Evolutionary conservation across 2,113 vertebrate genomes (phyloP), one percentile per base, ranked within the genome.

Genomic region (Hippoglossus stenolepis): DNA sequence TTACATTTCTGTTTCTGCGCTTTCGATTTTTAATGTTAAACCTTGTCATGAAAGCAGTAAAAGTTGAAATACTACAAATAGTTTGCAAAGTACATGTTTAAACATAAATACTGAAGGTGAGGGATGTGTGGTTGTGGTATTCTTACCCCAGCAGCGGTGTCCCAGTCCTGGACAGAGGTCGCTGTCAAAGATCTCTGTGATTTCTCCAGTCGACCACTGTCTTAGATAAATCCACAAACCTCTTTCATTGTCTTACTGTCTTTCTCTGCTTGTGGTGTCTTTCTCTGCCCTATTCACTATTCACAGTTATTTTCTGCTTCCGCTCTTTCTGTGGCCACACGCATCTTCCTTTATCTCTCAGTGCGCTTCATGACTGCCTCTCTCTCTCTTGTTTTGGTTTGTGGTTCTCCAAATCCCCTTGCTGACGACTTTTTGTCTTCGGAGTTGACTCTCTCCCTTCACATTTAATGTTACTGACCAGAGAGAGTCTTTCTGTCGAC

Each of bases 131-230:
- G 49, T 31, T 18, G 31, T 58, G 23, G 18, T 70, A 2, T 20
- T 68, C 79, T 91, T 91, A 94, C 92, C 93, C 74, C 65, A 75
- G 65, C 21, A 12, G 71, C 77, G 31, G 61, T n/a, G 67, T 31
- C 40, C 64, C 74, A 62, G 53, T 49, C 31, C 31, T 31, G 31
- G 31, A 31, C 31, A 31, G 31, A 31, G 31, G 31, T 31, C 31
- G 6, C 31, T 31, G 31, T 31, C 45, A 71, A 82, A 75, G 79
- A 56, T 85, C 35, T 66, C 79, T 86, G 85, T 85, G 81, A 86
- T 90, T 59, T 66, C 49, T 54, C 70, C 7, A 59, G 58, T 12
- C 13, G 14, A 38, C 40, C 5, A 21, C 21, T 58, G 64, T 73
- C 57, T 81, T 49, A 77, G 20, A 54, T 54, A 60, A 69, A 74